These are phyloP conservation scores for Scleropages formosus DNA, from an alignment of 2,797 vertebrate species.

Conservation along the genomic window DNA sequence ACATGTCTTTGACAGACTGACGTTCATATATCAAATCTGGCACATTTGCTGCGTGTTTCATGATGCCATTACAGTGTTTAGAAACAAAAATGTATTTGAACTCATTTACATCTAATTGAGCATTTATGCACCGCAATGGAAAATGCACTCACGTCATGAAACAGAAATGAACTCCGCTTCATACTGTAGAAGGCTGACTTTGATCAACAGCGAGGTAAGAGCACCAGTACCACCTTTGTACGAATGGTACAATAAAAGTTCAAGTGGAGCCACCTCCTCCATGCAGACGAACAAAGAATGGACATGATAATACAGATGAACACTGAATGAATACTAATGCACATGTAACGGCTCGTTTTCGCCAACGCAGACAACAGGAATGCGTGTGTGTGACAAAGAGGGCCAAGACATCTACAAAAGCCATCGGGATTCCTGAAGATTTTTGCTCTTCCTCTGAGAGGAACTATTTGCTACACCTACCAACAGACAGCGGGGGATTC, in stretches of 20 bases:
- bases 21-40: too few relatives aligned
- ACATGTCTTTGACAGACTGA: too few relatives aligned
- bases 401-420: constrained; percentile 64
- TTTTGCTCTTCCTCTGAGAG: constrained; percentile 45
- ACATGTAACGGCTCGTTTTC: constrained; percentile 71
- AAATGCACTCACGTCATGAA: neutral
- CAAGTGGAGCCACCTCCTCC: constrained; percentile 56
- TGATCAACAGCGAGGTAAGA: constrained; percentile 59
- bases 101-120: neutral
- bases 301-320: constrained; percentile 13
- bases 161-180: constrained; percentile 26
- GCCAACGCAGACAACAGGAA: constrained; percentile 67
- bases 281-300: constrained; percentile 60
- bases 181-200: constrained; percentile 58
- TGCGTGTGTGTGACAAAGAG: constrained; percentile 67
- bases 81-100: neutral
- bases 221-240: constrained; percentile 6
- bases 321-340: constrained; percentile 46
- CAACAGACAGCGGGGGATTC: constrained; percentile 62
- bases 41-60: too few relatives aligned
- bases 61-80: neutral
- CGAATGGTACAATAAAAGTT: constrained; percentile 54
- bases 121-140: neutral
- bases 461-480: constrained; percentile 68
- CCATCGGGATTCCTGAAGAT: constrained; percentile 63